Conservation (phyloP, 2,888 invertebrate genomes). For the Lottia scabra region DNA sequence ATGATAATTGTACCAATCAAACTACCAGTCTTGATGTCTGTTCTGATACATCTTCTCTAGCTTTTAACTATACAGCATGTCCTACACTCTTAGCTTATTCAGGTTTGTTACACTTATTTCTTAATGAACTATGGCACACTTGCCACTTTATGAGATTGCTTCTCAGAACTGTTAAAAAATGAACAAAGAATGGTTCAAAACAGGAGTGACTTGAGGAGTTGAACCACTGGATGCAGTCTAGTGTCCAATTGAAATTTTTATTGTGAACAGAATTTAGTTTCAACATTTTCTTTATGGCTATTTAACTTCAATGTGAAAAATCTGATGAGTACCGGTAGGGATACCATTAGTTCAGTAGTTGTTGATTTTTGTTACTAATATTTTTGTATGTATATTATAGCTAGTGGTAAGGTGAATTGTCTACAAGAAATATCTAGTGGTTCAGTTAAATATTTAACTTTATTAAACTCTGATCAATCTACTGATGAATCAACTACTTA, state of each 20-base stretch:
- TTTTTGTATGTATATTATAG: constrained; percentile 29
- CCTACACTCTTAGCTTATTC: constrained; percentile 37
- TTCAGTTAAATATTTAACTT: constrained; percentile 36
- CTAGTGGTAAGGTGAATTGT: constrained; percentile 37
- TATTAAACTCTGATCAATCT: constrained; percentile 42
- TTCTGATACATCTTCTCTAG: constrained; percentile 31
- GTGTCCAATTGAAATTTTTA: too few relatives aligned
- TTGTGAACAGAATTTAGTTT: too few relatives aligned
- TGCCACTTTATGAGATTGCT: too few relatives aligned
- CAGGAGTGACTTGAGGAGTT: too few relatives aligned
- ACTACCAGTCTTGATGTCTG: constrained; percentile 38
- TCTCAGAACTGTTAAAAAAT: too few relatives aligned
- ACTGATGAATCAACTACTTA: constrained; percentile 30
- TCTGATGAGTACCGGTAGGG: too few relatives aligned
- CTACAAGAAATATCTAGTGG: constrained; percentile 33
- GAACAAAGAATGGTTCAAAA: too few relatives aligned
- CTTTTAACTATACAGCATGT: constrained; percentile 43
- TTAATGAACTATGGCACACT: background rate
- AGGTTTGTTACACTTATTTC: constrained; percentile 24
- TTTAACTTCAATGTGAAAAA: too few relatives aligned
- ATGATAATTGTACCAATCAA: constrained; percentile 21
- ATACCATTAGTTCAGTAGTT: too few relatives aligned
- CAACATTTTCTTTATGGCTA: too few relatives aligned
- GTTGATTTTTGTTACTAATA: too few relatives aligned
- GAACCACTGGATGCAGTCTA: too few relatives aligned